phyloP scores from a whole-genome alignment of 1,140 invertebrate species.

The Subanguina moxae region DNA sequence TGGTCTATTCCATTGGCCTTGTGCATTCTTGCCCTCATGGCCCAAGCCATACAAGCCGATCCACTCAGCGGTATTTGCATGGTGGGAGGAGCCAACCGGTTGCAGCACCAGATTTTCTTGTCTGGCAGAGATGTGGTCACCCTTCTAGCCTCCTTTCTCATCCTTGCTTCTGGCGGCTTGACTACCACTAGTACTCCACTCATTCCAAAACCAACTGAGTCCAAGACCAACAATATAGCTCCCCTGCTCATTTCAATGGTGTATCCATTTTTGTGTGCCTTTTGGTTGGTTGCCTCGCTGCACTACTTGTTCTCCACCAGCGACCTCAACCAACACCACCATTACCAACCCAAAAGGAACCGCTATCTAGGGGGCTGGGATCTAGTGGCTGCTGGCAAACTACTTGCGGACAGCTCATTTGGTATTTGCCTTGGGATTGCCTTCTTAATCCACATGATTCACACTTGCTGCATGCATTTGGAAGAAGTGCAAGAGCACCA shows the following conservation, averaged over 20 bases:
- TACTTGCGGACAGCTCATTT: constrained; percentile 21
- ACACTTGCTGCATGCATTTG: not conserved
- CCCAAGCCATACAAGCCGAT: constrained; percentile 28
- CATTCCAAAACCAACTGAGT: not conserved
- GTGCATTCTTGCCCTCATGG: constrained; percentile 29
- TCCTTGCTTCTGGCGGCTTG: constrained; percentile 15
- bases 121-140: constrained; percentile 17
- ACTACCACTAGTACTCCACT: not conserved
- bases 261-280: constrained; percentile 5
- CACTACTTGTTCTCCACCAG: constrained; percentile 10
- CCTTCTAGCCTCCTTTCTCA: constrained; percentile 9
- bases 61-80: constrained; percentile 30
- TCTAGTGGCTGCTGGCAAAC: constrained; percentile 7
- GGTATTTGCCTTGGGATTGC: not conserved
- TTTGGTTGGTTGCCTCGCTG: constrained; percentile 8
- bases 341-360: not conserved
- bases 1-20: constrained; percentile 28
- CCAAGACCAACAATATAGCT: not conserved
- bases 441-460: not conserved
- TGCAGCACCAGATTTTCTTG: constrained; percentile 17
- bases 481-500: not conserved
- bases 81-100: constrained; percentile 18
- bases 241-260: not conserved
- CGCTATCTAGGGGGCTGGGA: not conserved
- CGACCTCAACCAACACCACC: not conserved